Conservation (phyloP, 2,888 invertebrate species). For the Ophraella communa region DNA sequence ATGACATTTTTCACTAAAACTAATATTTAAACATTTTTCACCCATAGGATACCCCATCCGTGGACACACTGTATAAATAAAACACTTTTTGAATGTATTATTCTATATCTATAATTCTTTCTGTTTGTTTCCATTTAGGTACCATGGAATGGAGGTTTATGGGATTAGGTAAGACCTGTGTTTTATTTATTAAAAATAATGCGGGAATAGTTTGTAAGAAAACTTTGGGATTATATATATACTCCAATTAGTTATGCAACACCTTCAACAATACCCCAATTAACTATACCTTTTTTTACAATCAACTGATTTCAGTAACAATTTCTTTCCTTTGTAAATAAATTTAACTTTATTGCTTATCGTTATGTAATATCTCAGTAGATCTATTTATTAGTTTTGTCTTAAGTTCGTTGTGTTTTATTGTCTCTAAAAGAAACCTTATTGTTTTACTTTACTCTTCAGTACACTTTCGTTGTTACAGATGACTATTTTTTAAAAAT, state of each 20-base stretch:
- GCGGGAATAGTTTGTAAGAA: too few species aligned
- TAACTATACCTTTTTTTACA: too few species aligned
- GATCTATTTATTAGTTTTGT: slow-evolving; percentile 5
- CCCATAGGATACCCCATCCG: too few species aligned
- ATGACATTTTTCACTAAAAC: too few species aligned
- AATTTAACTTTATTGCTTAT: slow-evolving; percentile 12
- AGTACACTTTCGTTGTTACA: background rate
- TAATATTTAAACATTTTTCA: too few species aligned
- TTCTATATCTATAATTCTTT: background rate
- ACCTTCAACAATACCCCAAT: too few species aligned
- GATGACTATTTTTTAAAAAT: too few species aligned
- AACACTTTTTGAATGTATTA: background rate
- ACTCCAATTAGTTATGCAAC: too few species aligned
- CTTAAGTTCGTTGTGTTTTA: background rate
- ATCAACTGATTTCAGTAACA: background rate
- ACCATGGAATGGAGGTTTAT: slow-evolving; percentile 11
- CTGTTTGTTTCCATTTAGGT: slow-evolving; percentile 1
- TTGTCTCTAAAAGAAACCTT: background rate
- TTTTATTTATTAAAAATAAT: too few species aligned
- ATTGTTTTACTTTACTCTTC: background rate
- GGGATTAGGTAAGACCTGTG: slow-evolving; percentile 6
- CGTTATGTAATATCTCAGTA: slow-evolving; percentile 19
- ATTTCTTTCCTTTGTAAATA: background rate
- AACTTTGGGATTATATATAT: too few species aligned
- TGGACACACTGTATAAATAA: too few species aligned